Conservation (phyloP, 2,797 vertebrate genomes). For the Galaxias olidus region DNA sequence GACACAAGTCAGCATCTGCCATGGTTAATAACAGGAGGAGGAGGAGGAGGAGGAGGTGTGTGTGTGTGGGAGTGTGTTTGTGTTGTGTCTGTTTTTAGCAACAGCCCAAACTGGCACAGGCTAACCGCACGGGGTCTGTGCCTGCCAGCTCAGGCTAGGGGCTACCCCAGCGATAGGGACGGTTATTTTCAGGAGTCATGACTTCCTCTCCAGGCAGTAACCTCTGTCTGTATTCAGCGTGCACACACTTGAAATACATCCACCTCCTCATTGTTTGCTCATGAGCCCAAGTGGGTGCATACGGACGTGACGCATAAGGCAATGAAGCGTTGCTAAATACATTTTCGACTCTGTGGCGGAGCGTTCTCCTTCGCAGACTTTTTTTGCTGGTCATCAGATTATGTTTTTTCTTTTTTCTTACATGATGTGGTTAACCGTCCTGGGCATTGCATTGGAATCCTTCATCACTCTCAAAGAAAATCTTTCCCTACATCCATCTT, state of each 20-base stretch:
- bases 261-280: too few relatives aligned
- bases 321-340: too few relatives aligned
- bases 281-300: too few relatives aligned
- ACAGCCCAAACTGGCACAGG: conserved; percentile 62
- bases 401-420: too few relatives aligned
- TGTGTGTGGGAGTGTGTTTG: background rate
- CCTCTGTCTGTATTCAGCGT: conserved; percentile 22
- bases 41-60: background rate
- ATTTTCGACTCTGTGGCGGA: too few relatives aligned
- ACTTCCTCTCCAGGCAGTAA: conserved; percentile 36
- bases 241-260: background rate
- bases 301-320: too few relatives aligned
- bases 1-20: conserved; percentile 69
- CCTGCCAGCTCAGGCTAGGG: conserved; percentile 63
- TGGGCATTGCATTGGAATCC: too few relatives aligned
- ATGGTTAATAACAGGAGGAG: conserved; percentile 33
- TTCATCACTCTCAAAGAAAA: too few relatives aligned
- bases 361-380: too few relatives aligned
- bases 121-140: conserved; percentile 54
- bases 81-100: conserved; percentile 65
- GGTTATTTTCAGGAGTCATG: conserved; percentile 45
- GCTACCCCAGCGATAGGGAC: conserved; percentile 35
- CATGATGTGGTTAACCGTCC: too few relatives aligned
- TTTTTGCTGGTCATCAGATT: too few relatives aligned
- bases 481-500: too few relatives aligned